phyloP scores from a whole-genome alignment of 2,113 vertebrate genomes.

The Rana temporaria region DNA sequence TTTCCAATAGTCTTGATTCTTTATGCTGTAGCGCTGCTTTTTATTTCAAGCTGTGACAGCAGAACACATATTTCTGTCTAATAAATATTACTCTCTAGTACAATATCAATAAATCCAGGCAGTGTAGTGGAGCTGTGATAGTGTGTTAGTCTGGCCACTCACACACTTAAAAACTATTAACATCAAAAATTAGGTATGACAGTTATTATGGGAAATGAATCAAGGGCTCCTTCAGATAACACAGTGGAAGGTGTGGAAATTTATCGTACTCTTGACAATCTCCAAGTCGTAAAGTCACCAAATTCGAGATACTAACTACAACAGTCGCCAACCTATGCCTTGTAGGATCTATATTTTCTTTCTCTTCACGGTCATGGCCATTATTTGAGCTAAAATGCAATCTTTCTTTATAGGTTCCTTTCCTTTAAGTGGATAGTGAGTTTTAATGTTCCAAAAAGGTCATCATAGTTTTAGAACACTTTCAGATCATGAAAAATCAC shows the following conservation, averaged over 20 bases:
- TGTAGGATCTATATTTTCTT: slow-evolving; percentile 48
- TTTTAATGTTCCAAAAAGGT: slow-evolving; percentile 33
- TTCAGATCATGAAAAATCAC: neutral
- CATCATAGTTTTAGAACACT: slow-evolving; percentile 13
- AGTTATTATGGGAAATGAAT: slow-evolving; percentile 53
- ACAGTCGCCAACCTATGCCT: slow-evolving; percentile 31
- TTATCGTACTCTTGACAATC: slow-evolving; percentile 47
- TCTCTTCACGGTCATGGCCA: slow-evolving; percentile 21
- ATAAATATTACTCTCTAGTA: slow-evolving; percentile 46
- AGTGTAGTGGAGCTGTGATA: slow-evolving; percentile 28
- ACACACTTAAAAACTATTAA: slow-evolving; percentile 42
- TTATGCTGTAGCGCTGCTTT: slow-evolving; percentile 14
- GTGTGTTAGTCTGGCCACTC: slow-evolving; percentile 18
- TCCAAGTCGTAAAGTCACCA: slow-evolving; percentile 35
- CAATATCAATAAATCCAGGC: slow-evolving; percentile 47
- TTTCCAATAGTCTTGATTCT: slow-evolving; percentile 45
- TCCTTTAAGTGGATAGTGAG: slow-evolving; percentile 13
- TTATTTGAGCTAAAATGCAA: slow-evolving; percentile 12
- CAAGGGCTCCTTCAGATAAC: slow-evolving; percentile 39
- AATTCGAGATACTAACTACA: slow-evolving; percentile 46
- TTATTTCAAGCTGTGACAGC: slow-evolving; percentile 40
- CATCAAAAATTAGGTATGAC: slow-evolving; percentile 52
- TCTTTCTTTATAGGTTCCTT: slow-evolving; percentile 35
- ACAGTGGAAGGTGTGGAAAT: slow-evolving; percentile 36
- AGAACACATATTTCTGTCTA: slow-evolving; percentile 50